A percentile compares a stretch with the other conserved stretches of the same genome.
These are phyloP conservation scores for Zophobas morio DNA, from an alignment of 1,140 invertebrate genomes.

Conservation along the genomic window DNA sequence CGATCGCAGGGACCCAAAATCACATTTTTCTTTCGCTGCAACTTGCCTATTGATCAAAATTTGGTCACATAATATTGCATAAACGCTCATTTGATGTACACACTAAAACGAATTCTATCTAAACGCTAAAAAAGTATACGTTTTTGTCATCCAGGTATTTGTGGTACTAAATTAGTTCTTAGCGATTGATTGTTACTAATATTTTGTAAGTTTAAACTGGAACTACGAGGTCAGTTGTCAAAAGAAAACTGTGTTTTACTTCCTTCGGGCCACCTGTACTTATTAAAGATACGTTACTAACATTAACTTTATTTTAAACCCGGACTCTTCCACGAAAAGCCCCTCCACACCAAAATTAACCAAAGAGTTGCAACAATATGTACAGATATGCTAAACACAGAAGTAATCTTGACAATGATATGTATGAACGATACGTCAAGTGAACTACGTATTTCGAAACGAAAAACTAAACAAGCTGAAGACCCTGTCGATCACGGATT, in stretches of 20 bases:
- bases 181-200: too few species aligned
- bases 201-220: too few species aligned
- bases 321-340: not conserved
- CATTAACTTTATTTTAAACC: constrained; percentile 46
- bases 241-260: too few species aligned
- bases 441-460: constrained; percentile 30
- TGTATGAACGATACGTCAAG: constrained; percentile 46
- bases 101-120: too few species aligned
- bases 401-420: constrained; percentile 44
- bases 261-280: not conserved
- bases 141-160: too few species aligned
- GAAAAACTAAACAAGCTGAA: constrained; percentile 54
- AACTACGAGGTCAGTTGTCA: too few species aligned
- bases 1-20: constrained; percentile 2
- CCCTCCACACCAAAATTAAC: constrained; percentile 47
- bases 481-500: constrained; percentile 61
- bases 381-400: constrained; percentile 48
- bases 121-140: too few species aligned
- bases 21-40: too few species aligned
- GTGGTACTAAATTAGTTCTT: too few species aligned
- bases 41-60: too few species aligned
- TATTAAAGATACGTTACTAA: constrained; percentile 49
- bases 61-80: too few species aligned
- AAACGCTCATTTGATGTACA: too few species aligned
- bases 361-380: constrained; percentile 48